Base-by-base conservation (phyloP, 2,113 vertebrate genomes). In the Eonycteris spelaea region DNA sequence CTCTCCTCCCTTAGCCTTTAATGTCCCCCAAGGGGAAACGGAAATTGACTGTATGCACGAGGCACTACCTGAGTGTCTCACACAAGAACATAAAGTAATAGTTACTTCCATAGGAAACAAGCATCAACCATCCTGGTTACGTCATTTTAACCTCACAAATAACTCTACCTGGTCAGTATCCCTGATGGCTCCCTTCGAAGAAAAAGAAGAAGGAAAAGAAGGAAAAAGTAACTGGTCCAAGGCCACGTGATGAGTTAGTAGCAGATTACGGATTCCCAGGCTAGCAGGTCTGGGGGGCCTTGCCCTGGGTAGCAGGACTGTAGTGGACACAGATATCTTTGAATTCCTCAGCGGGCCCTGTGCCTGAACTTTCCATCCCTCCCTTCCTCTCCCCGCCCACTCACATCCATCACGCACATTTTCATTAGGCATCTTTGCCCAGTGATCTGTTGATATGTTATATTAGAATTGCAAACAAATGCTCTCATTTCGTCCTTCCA, bases 381-480 rank as follows among this genome's bases (percentile, higher is more conserved):
- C 78, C 28, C 74, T 63, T 78, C 90, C 57, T 68, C 95, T 97
- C 33, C 61, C 59, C 57, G 6, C 4, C 79, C 57, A 7, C 70
- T 59, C 87, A 89, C 96, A 98, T 95, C 95, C 97, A 83, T 90
- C 95, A 95, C 92, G 97, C 38, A 89, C 97, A 95, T 98, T 98
- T 97, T 97, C 98, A 98, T 98, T 33, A 97, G 97, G 89, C 96
- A 59, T 95, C 75, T 97, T 98, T 98, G 98, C 97, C 97, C 94
- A 97, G 97, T 33, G 94, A 98, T 98, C 98, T 98, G 98, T 97
- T 98, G 98, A 94, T 98, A 97, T 98, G 67, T 97, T 98, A 94
- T 97, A 98, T 98, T 98, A 98, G 98, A 99, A 98, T 97, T 98
- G 97, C 98, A 99, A 99, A 98, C 98, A 98, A 98, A 98, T 94